Base-by-base conservation (phyloP, 2,888 invertebrate genomes). In the Helobdella robusta region DNA sequence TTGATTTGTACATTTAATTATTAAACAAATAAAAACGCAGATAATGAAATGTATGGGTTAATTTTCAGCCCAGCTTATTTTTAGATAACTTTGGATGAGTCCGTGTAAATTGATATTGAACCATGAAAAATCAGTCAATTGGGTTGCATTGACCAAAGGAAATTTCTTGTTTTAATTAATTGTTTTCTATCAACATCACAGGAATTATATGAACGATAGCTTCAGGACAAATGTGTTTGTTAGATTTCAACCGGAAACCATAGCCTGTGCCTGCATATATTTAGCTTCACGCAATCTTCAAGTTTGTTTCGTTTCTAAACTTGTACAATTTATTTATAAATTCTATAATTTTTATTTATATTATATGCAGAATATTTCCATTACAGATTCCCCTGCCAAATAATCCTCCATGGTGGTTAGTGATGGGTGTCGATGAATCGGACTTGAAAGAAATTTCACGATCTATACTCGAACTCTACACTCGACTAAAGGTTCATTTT, bases 141-240 rank as follows among this genome's bases (percentile, higher is more conserved):
- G n/a, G n/a, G n/a, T n/a, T n/a, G n/a, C n/a, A n/a, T n/a, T n/a
- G n/a, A n/a, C n/a, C n/a, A n/a, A n/a, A n/a, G n/a, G n/a, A n/a
- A n/a, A n/a, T n/a, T n/a, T n/a, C n/a, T n/a, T n/a, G n/a, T n/a
- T n/a, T n/a, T n/a, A n/a, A n/a, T n/a, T n/a, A 1, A 8, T 44
- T 23, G 3, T 36, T 28, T 52, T 20, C n/a, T 35, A 6, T 58
- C 52, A 23, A 23, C 25, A 6, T 8, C 44, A 15, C 74, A 85
- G 85, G 86, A 97, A 97, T 79, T 98, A 95, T 81, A 99, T 99
- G 97, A 99, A 99, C 79, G 98, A 99, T 82, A 91, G 95, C 0
- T 82, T 99, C 59, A 84, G 97, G 40, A 94, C 95, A 0, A 92
- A 97, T 80, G 93, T 94, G 0, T 99, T 98, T 79, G 87, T 97